phyloP scores from a whole-genome alignment of 2,113 vertebrate genomes.

The Spilogale gracilis region DNA sequence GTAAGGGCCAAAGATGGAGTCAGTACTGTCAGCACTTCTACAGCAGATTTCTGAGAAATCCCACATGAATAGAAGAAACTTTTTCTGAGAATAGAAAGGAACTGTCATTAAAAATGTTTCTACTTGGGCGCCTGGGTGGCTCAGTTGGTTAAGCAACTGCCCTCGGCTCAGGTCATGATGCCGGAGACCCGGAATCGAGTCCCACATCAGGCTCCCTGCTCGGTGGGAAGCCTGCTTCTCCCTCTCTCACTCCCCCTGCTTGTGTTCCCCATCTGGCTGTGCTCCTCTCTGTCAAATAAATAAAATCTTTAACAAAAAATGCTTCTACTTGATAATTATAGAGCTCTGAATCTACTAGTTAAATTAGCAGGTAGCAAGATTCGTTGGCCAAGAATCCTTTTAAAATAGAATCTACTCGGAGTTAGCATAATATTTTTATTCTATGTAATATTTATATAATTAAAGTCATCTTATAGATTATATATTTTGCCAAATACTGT shows the following conservation, averaged over 20 bases:
- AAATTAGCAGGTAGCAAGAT: background rate
- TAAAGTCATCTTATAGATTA: background rate
- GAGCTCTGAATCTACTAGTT: background rate
- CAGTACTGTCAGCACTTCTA: background rate
- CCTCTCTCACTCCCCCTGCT: too few species aligned
- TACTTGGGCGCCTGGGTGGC: background rate
- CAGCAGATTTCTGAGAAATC: constrained; percentile 7
- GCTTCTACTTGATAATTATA: constrained; percentile 8
- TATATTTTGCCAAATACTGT: background rate
- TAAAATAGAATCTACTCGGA: constrained; percentile 21
- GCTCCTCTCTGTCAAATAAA: too few species aligned
- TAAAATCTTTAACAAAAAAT: background rate
- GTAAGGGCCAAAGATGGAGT: background rate
- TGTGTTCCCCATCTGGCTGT: too few species aligned
- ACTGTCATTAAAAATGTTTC: constrained; percentile 25
- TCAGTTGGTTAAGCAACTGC: too few species aligned
- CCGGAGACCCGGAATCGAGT: too few species aligned
- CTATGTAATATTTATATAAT: background rate
- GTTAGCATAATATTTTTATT: constrained; percentile 24
- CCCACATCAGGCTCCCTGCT: too few species aligned
- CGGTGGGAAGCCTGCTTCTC: too few species aligned
- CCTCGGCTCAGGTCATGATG: too few species aligned
- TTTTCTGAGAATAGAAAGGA: background rate
- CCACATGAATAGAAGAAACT: background rate
- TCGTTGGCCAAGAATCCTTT: background rate